phyloP scores from a whole-genome alignment of 2,888 invertebrate genomes.

The Patella caerulea region DNA sequence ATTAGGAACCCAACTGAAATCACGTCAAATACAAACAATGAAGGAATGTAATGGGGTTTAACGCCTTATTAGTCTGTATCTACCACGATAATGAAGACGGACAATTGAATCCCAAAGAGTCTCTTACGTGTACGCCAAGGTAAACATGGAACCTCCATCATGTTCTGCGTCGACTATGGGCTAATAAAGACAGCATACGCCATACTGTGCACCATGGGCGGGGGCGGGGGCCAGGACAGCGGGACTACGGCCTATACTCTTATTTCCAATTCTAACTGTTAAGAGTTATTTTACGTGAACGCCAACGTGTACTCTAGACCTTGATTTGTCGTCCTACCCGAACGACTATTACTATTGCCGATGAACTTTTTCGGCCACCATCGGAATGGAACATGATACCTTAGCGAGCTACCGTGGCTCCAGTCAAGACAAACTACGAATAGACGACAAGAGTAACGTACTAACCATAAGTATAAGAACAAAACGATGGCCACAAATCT shows the following conservation, averaged over 20 bases:
- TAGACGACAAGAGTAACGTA: not conserved
- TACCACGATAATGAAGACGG: not conserved
- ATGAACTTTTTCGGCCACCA: too few species aligned
- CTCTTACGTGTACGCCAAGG: not conserved
- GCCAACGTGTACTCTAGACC: too few species aligned
- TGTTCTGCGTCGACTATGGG: not conserved
- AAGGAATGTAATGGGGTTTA: not conserved
- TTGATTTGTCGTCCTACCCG: too few species aligned
- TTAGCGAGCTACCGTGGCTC: not conserved
- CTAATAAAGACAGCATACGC: too few species aligned
- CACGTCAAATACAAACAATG: not conserved
- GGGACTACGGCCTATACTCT: too few species aligned
- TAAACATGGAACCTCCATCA: not conserved
- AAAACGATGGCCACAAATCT: not conserved
- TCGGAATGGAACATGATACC: too few species aligned
- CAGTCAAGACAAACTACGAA: not conserved
- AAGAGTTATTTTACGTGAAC: too few species aligned
- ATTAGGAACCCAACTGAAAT: constrained; percentile 1
- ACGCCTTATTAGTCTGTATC: not conserved
- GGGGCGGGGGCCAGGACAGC: too few species aligned
- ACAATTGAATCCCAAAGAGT: not conserved
- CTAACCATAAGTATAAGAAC: not conserved
- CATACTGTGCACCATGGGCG: too few species aligned
- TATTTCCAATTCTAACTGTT: too few species aligned
- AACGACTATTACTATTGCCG: too few species aligned